Conservation (phyloP, 2,113 vertebrate genomes). For the Gallinago paraguaiae region DNA sequence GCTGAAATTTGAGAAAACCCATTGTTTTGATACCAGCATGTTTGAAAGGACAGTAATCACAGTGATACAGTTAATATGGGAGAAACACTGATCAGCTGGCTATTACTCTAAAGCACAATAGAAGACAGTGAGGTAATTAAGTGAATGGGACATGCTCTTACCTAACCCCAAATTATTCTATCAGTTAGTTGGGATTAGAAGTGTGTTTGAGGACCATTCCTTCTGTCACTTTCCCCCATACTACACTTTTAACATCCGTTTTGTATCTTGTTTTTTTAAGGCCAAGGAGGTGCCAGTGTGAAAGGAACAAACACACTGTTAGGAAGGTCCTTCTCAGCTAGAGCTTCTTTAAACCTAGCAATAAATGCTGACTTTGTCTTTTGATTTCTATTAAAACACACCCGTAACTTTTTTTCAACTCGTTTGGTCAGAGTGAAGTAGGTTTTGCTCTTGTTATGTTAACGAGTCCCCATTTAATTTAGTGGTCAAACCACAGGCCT, state of each 20-base stretch:
- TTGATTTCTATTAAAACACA: background rate
- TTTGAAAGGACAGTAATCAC: background rate
- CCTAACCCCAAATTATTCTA: background rate
- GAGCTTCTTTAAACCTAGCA: background rate
- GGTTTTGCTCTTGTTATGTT: background rate
- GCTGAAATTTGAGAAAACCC: background rate
- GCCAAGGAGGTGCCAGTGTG: background rate
- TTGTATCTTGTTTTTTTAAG: background rate
- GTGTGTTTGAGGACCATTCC: background rate
- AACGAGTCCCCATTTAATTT: background rate
- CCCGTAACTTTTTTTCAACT: background rate
- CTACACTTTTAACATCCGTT: background rate
- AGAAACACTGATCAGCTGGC: background rate
- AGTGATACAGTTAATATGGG: too few species aligned
- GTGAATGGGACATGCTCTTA: background rate
- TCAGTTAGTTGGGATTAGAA: background rate
- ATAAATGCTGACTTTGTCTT: background rate
- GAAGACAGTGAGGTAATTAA: background rate
- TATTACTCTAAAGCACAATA: background rate
- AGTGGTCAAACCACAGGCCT: background rate
- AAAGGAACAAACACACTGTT: background rate
- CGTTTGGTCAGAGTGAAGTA: background rate
- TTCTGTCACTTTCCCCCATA: background rate
- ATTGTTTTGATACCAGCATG: background rate
- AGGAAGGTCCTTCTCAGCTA: background rate